Base-by-base conservation (phyloP, 2,888 invertebrate genomes). In the Drosophila demipolita region DNA sequence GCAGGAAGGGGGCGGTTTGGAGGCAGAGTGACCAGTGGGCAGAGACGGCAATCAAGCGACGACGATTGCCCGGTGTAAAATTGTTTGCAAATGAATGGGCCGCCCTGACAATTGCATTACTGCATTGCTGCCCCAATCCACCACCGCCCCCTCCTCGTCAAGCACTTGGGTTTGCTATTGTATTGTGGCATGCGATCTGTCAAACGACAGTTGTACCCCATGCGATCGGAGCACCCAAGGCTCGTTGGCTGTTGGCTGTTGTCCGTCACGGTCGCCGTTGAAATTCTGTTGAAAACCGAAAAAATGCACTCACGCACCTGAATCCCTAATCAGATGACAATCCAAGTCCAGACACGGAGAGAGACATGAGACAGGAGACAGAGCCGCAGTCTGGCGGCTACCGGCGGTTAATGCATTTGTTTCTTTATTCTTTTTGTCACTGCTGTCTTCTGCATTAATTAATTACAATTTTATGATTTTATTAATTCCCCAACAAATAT, bases 261-360 rank as follows among this genome's bases (percentile, higher is more conserved):
- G 23, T 59, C 66, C 20, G 81, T 77, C 79, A 80, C 68, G 73
- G 79, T 66, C 61, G 66, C 67, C 66, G 73, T 74, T 90, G 74
- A 73, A 88, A 75, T 90, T 88, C 87, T 83, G 72, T 74, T 77
- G 90, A 88, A 87, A 82, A 86, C 75, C 74, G 70, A 80, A 83
- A 83, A 82, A 83, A 90, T 88, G 86, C 89, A 87, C 69, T 89
- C 82, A 79, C 90, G 76, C 87, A 89, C 90, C 90, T 88, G 87
- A 88, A 88, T 88, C 82, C 77, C 75, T 84, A 88, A 88, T 90
- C 74, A 90, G 90, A 45, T 48, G 68, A 57, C 54, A 71, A 61
- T 58, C 54, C 50, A 73, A 66, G 61, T 64, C 52, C 65, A 73
- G 49, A 17, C 45, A 23, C 55, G 36, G 36, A 38, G 23, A 9